Percentiles rank a stretch among this genome's conserved stretches.
These are phyloP conservation scores for Falco biarmicus DNA, from an alignment of 2,797 vertebrate species.

Conservation along the genomic window DNA sequence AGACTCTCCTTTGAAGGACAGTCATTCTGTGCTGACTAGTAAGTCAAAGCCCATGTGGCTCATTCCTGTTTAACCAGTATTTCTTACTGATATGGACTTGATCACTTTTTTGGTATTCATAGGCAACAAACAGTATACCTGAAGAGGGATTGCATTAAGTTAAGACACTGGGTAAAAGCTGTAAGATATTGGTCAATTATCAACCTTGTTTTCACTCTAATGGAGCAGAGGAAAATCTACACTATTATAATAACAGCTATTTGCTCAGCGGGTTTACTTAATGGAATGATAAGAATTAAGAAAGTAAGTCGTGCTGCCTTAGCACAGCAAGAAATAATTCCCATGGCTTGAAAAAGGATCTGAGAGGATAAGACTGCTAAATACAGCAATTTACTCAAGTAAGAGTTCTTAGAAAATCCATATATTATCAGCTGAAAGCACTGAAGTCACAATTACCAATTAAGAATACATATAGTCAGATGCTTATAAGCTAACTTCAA, in stretches of 20 bases:
- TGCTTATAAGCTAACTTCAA: background rate
- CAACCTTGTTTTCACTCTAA: conserved; percentile 34
- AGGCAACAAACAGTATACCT: background rate
- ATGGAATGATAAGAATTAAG: conserved; percentile 50
- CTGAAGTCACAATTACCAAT: background rate
- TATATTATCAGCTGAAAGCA: background rate
- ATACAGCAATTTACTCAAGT: background rate
- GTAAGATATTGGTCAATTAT: background rate
- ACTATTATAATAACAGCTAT: conserved; percentile 6
- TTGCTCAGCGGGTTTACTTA: conserved; percentile 32
- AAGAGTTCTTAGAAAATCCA: conserved; percentile 2
- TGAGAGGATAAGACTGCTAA: conserved; percentile 10
- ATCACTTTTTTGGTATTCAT: background rate
- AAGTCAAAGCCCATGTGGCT: background rate
- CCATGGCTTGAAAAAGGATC: conserved; percentile 22
- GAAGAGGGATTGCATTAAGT: background rate
- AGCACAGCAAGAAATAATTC: conserved; percentile 51
- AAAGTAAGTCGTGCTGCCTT: conserved; percentile 38
- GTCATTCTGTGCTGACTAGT: background rate
- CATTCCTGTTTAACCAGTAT: background rate
- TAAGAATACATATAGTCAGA: background rate
- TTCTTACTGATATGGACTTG: background rate
- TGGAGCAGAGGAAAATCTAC: conserved; percentile 7
- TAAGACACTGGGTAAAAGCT: background rate
- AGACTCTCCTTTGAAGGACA: background rate